phyloP scores from a whole-genome alignment of 2,888 invertebrate genomes.

The Tetranychus piercei region DNA sequence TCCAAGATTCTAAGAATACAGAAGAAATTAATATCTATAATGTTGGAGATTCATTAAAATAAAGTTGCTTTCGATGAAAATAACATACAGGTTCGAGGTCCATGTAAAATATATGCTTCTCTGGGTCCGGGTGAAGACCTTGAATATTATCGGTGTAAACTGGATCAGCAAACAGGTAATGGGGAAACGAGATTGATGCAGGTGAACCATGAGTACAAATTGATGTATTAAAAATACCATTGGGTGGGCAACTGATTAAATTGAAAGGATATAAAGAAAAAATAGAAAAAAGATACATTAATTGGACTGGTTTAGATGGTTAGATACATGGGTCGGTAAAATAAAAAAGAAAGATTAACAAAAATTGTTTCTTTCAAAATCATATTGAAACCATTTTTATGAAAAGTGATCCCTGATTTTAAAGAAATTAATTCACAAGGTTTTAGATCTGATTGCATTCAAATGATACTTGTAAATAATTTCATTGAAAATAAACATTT shows the following conservation, averaged over 20 bases:
- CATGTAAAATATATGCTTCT: constrained; percentile 24
- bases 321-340: too few relatives aligned
- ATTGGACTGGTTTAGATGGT: constrained; percentile 5
- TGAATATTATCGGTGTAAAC: constrained; percentile 21
- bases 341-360: not conserved
- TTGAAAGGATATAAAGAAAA: not conserved
- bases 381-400: not conserved
- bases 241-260: constrained; percentile 22
- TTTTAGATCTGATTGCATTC: too few relatives aligned
- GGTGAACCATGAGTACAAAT: constrained; percentile 25
- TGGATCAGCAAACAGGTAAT: constrained; percentile 25
- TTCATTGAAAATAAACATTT: too few relatives aligned
- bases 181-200: constrained; percentile 25
- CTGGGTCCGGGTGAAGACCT: constrained; percentile 24
- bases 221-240: constrained; percentile 25
- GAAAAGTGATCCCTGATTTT: not conserved
- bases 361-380: not conserved
- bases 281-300: not conserved
- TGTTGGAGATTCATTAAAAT: not conserved
- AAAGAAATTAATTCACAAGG: not conserved
- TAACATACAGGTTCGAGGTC: constrained; percentile 25
- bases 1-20: constrained; percentile 24
- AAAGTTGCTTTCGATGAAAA: too few relatives aligned
- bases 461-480: too few relatives aligned
- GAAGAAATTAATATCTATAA: not conserved